These are phyloP conservation scores for Dynastes grantii DNA, from an alignment of 2,888 invertebrate species.

Conservation along the genomic window DNA sequence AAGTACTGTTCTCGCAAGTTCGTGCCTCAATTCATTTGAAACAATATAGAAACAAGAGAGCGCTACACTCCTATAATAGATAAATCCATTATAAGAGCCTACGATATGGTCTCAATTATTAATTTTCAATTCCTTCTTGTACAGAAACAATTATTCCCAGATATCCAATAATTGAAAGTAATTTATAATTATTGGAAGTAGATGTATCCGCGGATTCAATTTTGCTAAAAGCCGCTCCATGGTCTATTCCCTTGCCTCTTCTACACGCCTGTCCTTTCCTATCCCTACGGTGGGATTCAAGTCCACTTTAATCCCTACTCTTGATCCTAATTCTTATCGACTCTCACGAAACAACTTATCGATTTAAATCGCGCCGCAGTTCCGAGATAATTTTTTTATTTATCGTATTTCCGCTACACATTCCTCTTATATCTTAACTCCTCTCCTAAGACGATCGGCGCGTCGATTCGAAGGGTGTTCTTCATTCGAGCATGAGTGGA, in stretches of 20 bases:
- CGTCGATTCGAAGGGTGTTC: background rate
- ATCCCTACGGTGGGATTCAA: conserved; percentile 36
- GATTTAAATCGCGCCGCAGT: conserved; percentile 48
- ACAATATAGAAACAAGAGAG: too few relatives aligned
- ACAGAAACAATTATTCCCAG: conserved; percentile 45
- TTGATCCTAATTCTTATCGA: conserved; percentile 50
- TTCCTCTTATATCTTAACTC: conserved; percentile 20
- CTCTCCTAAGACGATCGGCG: conserved; percentile 19
- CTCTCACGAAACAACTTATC: conserved; percentile 48
- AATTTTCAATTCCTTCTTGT: conserved; percentile 52
- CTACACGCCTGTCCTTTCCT: conserved; percentile 2
- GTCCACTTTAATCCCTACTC: conserved; percentile 52
- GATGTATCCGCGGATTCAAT: conserved; percentile 49
- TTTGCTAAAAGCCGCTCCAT: conserved; percentile 51
- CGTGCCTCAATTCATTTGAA: too few relatives aligned
- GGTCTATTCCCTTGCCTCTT: conserved; percentile 19
- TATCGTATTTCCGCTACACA: conserved; percentile 25
- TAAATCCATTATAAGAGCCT: conserved; percentile 7
- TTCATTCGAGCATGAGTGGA: conserved; percentile 44
- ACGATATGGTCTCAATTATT: conserved; percentile 51
- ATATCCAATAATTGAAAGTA: conserved; percentile 52
- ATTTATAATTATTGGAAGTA: conserved; percentile 52
- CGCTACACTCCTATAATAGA: background rate
- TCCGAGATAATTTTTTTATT: conserved; percentile 47
- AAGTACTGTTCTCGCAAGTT: too few relatives aligned